Conservation (phyloP, 2,797 vertebrate genomes). For the Clarias laeviceps region DNA sequence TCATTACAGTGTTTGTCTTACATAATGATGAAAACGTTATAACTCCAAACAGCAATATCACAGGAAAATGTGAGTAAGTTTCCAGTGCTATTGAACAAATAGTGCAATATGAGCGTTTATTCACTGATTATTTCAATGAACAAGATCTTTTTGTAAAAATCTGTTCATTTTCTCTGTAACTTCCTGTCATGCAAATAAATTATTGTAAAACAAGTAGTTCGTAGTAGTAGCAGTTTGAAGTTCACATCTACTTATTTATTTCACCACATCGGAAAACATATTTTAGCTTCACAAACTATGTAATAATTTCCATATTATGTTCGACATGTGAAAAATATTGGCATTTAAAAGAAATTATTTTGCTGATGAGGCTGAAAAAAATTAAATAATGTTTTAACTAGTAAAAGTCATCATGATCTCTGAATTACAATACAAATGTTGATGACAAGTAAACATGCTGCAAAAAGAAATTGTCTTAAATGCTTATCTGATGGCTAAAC, state of each 20-base stretch:
- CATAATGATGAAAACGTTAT: background rate
- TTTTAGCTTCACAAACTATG: background rate
- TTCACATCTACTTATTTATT: constrained; percentile 21
- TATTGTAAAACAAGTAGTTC: background rate
- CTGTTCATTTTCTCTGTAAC: background rate
- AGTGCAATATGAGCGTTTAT: background rate
- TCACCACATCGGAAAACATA: background rate
- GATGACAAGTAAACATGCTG: constrained; percentile 4
- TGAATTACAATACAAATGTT: background rate
- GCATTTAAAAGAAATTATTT: background rate
- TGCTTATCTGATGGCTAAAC: background rate
- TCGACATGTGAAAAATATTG: background rate
- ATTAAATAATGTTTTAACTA: constrained; percentile 8
- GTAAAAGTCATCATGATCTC: background rate
- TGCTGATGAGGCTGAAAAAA: background rate
- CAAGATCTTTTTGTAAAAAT: background rate
- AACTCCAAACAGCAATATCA: background rate
- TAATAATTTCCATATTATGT: background rate
- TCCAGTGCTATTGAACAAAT: background rate
- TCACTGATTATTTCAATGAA: constrained; percentile 1
- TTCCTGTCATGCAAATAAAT: background rate
- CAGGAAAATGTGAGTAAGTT: too few relatives aligned
- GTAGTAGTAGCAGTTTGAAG: background rate
- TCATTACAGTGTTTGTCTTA: background rate
- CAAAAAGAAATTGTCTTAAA: background rate